Evolutionary conservation across 2,113 vertebrate species (phyloP).

Genomic region (Malurus alboscapulatus): DNA sequence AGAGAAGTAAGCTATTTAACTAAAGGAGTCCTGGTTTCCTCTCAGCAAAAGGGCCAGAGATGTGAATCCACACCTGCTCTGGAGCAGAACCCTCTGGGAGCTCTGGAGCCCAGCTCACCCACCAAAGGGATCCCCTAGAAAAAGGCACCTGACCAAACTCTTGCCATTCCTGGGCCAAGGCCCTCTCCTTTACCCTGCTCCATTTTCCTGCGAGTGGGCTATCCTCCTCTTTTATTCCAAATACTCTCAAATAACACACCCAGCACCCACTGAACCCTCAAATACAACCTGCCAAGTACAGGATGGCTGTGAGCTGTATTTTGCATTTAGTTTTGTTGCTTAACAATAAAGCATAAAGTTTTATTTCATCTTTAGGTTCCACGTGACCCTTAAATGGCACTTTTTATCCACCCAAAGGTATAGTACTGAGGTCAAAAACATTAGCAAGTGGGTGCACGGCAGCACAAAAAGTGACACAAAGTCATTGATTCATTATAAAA

Average conservation of each 20-base stretch:
- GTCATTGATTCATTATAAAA: neutral
- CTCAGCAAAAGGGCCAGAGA: neutral
- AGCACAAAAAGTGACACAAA: neutral
- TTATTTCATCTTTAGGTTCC: neutral
- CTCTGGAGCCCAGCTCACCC: neutral
- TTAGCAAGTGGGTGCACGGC: neutral
- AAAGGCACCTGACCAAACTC: neutral
- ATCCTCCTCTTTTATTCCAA: neutral
- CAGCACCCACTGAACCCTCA: too few species aligned
- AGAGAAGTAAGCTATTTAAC: neutral
- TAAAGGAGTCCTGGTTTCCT: neutral
- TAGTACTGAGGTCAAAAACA: neutral
- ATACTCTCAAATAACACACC: neutral
- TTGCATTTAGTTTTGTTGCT: too few species aligned
- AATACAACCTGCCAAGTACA: neutral
- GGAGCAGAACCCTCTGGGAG: neutral
- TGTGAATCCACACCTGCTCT: neutral
- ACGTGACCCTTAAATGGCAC: neutral
- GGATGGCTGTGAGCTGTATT: neutral
- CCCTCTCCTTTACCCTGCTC: neutral
- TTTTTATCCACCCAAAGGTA: neutral
- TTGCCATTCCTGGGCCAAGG: accelerated
- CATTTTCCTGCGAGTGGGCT: neutral
- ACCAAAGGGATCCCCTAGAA: neutral
- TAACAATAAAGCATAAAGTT: neutral